Percentiles rank a stretch among this genome's conserved stretches.
These are phyloP conservation scores for Drosophila gunungcola DNA, from an alignment of 1,140 invertebrate genomes.

Conservation along the genomic window DNA sequence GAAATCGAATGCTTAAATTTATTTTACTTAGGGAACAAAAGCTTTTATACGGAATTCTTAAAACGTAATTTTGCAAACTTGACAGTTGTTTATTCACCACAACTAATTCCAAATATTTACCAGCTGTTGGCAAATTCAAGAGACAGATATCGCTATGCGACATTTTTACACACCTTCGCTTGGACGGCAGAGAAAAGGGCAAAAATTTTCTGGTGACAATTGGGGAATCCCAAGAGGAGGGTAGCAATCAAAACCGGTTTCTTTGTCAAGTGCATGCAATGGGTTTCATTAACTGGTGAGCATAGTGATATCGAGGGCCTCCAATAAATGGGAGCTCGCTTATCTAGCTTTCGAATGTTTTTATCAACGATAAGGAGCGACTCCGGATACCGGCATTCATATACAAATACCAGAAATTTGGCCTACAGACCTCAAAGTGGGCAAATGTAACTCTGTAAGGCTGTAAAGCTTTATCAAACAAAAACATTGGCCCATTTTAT, in stretches of 20 bases:
- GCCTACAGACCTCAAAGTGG: constrained; percentile 8
- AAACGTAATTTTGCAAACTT: constrained; percentile 10
- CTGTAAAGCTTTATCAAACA: constrained; percentile 29
- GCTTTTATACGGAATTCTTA: background rate
- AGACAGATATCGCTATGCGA: background rate
- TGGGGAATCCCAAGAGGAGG: background rate
- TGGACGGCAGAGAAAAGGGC: background rate
- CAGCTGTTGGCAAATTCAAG: constrained; percentile 16
- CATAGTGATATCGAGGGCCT: constrained; percentile 19
- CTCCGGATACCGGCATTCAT: constrained; percentile 23
- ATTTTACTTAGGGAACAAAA: too few relatives aligned
- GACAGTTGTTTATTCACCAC: background rate
- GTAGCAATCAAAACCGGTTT: constrained; percentile 28
- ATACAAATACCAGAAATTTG: constrained; percentile 23
- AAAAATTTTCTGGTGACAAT: constrained; percentile 16
- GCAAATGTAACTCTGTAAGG: constrained; percentile 16
- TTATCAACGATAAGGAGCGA: constrained; percentile 30
- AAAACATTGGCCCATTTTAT: constrained; percentile 11
- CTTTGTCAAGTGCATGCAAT: constrained; percentile 37
- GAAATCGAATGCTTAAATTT: too few relatives aligned
- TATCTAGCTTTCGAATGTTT: constrained; percentile 34
- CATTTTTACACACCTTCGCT: constrained; percentile 2
- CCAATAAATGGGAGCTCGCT: constrained; percentile 23
- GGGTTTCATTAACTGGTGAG: constrained; percentile 24
- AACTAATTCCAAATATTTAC: constrained; percentile 21